These are phyloP conservation scores for Andricus curvator DNA, from an alignment of 2,888 invertebrate genomes.

Conservation along the genomic window DNA sequence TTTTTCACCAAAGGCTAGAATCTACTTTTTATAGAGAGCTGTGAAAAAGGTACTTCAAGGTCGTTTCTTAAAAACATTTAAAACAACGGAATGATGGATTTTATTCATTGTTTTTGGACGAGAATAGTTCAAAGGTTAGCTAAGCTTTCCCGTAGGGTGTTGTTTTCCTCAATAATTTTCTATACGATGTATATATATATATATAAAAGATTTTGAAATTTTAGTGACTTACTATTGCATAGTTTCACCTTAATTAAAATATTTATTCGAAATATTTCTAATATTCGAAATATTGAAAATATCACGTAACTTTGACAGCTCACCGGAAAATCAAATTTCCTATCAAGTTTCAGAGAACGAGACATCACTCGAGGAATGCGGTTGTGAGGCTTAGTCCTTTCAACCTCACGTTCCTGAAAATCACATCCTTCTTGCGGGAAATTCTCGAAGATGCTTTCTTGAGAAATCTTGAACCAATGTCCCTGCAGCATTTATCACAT, in stretches of 20 bases:
- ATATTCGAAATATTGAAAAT: neutral
- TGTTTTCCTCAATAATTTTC: too few species aligned
- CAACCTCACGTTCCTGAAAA: slow-evolving; percentile 22
- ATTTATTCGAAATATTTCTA: neutral
- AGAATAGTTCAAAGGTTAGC: too few species aligned
- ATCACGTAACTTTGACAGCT: neutral
- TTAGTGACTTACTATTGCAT: too few species aligned
- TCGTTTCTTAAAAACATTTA: too few species aligned
- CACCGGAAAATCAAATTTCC: neutral
- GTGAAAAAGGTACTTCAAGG: too few species aligned
- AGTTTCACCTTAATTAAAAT: neutral
- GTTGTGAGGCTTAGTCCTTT: neutral
- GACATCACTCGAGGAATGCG: neutral
- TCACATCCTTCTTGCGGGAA: slow-evolving; percentile 23
- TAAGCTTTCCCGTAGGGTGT: too few species aligned
- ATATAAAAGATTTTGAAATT: too few species aligned
- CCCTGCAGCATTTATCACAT: slow-evolving; percentile 3
- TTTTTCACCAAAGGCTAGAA: too few species aligned
- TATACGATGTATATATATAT: too few species aligned
- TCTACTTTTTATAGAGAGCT: too few species aligned
- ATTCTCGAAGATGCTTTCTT: slow-evolving; percentile 5
- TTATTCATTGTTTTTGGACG: too few species aligned
- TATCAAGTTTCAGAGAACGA: neutral
- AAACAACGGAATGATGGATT: too few species aligned
- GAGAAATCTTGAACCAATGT: slow-evolving; percentile 8